phyloP scores from a whole-genome alignment of 2,113 vertebrate species.

The Corynorhinus townsendii region DNA sequence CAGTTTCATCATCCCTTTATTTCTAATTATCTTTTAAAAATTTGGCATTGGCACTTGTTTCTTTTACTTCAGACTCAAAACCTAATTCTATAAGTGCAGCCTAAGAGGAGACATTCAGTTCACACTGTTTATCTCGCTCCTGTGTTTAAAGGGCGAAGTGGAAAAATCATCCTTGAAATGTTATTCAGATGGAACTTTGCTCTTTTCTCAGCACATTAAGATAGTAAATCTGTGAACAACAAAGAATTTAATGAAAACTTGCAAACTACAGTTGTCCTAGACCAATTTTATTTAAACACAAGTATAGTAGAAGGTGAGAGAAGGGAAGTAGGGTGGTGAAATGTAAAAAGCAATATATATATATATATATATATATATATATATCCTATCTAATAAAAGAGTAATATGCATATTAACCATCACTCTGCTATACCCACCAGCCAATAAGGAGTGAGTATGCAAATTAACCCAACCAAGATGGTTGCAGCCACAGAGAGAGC shows the following conservation, averaged over 20 bases:
- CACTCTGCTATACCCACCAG: too few species aligned
- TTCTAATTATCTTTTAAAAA: conserved; percentile 32
- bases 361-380: too few species aligned
- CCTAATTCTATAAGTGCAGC: background rate
- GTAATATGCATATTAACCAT: too few species aligned
- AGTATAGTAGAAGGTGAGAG: background rate
- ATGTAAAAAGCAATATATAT: background rate
- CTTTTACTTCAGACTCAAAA: conserved; percentile 25
- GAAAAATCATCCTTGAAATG: conserved; percentile 39
- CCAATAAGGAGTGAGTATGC: too few species aligned
- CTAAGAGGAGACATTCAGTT: background rate
- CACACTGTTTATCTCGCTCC: background rate
- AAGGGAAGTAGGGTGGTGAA: background rate
- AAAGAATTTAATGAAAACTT: conserved; percentile 43
- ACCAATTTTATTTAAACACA: background rate
- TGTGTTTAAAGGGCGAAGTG: background rate
- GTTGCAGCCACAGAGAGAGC: too few species aligned
- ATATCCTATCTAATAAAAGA: too few species aligned
- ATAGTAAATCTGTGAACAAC: conserved; percentile 14
- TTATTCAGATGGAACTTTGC: conserved; percentile 17
- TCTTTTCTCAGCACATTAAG: background rate
- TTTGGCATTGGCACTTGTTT: background rate
- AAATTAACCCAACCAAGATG: too few species aligned
- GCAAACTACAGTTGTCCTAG: background rate
- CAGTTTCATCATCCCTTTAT: conserved; percentile 51